Percentiles rank a stretch among this genome's conserved stretches.
Conservation (phyloP, 2,113 vertebrate species). For the Dasyornis broadbenti region DNA sequence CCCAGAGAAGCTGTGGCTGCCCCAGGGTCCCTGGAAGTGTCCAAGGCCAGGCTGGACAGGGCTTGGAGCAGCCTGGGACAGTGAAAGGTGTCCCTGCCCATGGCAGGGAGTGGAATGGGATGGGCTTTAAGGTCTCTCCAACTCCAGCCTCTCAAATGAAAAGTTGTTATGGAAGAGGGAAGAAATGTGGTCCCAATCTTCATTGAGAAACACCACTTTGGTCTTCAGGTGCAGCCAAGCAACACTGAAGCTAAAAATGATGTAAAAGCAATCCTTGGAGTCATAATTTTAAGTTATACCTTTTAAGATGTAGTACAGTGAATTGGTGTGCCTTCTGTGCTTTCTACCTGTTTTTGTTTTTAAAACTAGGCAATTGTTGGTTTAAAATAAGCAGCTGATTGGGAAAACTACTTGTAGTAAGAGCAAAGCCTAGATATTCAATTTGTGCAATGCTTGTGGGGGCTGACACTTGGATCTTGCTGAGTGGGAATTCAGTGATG, state of each 20-base stretch:
- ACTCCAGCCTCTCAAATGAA: background rate
- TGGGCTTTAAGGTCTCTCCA: background rate
- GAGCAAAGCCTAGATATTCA: background rate
- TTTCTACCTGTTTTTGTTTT: background rate
- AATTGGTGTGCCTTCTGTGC: rapidly evolving
- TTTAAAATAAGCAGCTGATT: background rate
- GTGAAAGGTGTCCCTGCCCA: background rate
- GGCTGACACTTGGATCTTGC: background rate
- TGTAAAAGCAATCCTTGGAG: background rate
- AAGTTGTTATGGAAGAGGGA: background rate
- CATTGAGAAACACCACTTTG: background rate
- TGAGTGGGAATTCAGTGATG: background rate
- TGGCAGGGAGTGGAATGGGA: rapidly evolving
- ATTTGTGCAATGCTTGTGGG: rapidly evolving
- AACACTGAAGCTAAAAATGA: background rate
- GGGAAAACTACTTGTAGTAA: background rate
- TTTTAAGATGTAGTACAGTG: background rate
- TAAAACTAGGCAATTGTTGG: rapidly evolving
- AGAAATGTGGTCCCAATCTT: background rate
- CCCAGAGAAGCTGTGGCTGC: background rate
- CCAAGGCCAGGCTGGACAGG: background rate
- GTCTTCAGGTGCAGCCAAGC: background rate
- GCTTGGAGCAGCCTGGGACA: background rate
- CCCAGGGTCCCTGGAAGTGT: background rate
- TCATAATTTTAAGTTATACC: background rate